phyloP scores from a whole-genome alignment of 2,797 vertebrate species.

The Microctenopoma stevenorrisi region DNA sequence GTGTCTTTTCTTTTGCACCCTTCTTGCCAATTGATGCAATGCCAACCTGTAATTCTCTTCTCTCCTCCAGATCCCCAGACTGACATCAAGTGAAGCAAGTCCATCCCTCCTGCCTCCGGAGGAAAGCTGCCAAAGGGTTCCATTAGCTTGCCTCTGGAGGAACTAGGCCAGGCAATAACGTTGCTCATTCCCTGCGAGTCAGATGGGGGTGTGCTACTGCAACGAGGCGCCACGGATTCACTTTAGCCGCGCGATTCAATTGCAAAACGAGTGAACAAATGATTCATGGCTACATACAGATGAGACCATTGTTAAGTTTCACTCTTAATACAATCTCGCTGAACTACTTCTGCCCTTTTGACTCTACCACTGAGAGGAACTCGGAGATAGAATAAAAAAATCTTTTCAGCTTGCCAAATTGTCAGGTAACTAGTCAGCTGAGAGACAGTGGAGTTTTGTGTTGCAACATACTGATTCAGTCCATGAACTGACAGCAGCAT shows the following conservation, averaged over 20 bases:
- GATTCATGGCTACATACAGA: slow-evolving; percentile 45
- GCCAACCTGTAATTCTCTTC: slow-evolving; percentile 78
- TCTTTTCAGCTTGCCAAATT: slow-evolving; percentile 16
- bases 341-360: slow-evolving; percentile 46
- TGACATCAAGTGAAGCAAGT: slow-evolving; percentile 80
- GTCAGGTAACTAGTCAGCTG: slow-evolving; percentile 35
- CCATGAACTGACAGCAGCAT: slow-evolving; percentile 40
- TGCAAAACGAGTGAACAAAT: slow-evolving; percentile 62
- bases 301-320: slow-evolving; percentile 46
- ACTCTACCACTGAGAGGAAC: slow-evolving; percentile 25
- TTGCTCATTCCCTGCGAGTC: slow-evolving; percentile 71
- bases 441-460: slow-evolving; percentile 34
- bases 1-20: slow-evolving; percentile 53
- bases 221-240: slow-evolving; percentile 56
- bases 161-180: slow-evolving; percentile 68
- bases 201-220: slow-evolving; percentile 54
- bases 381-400: not conserved
- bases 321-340: slow-evolving; percentile 53
- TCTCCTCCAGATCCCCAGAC: slow-evolving; percentile 69
- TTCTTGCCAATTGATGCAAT: slow-evolving; percentile 72
- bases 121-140: slow-evolving; percentile 76
- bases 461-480: slow-evolving; percentile 18
- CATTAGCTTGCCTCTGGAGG: slow-evolving; percentile 77
- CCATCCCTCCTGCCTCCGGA: slow-evolving; percentile 75
- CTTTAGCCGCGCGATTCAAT: slow-evolving; percentile 52